Base-by-base conservation (phyloP, 2,797 vertebrate genomes). In the Eulemur coronatus region DNA sequence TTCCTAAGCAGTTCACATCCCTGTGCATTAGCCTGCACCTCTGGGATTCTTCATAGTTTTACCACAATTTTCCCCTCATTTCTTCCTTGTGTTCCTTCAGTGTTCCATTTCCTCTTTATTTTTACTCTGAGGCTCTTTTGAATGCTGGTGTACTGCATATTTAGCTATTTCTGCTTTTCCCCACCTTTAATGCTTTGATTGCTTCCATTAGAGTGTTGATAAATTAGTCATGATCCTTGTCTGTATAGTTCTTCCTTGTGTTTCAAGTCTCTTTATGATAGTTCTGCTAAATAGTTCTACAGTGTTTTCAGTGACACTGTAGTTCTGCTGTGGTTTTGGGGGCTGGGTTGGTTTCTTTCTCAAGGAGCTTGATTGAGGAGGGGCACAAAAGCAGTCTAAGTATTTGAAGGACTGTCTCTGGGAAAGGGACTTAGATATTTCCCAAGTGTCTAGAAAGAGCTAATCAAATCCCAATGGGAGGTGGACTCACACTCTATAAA, bases 341-440 rank as follows among this genome's bases (percentile, higher is more conserved):
- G 43, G 13, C 65, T 91, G 24, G 2, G 35, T 87, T 95, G 78
- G 26, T 75, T 94, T 94, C 35, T 30, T 92, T 95, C 85, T 41
- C 48, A 57, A 76, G 59, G 94, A 67, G 38, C 30, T 84, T 93
- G 38, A 85, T 26, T 85, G 80, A 88, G 26, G 43, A 88, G 43
- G 67, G 35, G 38, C 46, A 24, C 48, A 52, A 57, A 78, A 84
- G 48, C 48, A 65, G 33, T 26, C 10, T 17, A 26, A 61, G 28
- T 73, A 22, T 93, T 84, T 91, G 89, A 97, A 92, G 79, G 61
- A 13, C 38, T 85, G 15, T 78, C 59, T 38, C 38, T 86, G 11
- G 67, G 86, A 91, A 52, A 72, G 55, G 41, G 65, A 63, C 50
- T 96, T 95, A 38, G 65, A 30, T 55, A 85, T 88, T 84, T 90